These are phyloP conservation scores for Prolemur simus DNA, from an alignment of 2,113 vertebrate species.

Conservation along the genomic window DNA sequence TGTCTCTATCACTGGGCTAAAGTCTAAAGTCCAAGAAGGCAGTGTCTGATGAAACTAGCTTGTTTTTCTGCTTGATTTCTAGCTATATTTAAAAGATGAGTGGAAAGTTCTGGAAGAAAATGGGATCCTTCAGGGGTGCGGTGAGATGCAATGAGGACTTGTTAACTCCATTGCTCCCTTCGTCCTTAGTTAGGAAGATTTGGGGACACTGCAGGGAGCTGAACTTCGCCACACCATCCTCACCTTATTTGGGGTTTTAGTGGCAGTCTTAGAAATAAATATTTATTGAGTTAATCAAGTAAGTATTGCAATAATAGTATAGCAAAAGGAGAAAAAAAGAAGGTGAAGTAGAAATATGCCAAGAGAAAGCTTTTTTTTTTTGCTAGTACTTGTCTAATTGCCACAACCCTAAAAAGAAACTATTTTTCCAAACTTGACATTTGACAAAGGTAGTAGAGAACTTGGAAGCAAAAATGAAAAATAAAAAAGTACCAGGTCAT, in stretches of 20 bases:
- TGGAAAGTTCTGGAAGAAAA: neutral
- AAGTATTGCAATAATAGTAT: neutral
- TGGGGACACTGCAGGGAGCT: neutral
- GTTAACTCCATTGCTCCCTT: neutral
- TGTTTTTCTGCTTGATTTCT: neutral
- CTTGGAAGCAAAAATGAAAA: slow-evolving; percentile 41
- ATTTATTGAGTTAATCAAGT: neutral
- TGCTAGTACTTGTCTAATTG: neutral
- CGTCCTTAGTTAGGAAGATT: neutral
- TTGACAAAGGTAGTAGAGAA: slow-evolving; percentile 33
- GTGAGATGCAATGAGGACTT: neutral
- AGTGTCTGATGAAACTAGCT: neutral
- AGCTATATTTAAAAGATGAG: neutral
- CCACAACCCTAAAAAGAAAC: neutral
- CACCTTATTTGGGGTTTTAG: neutral
- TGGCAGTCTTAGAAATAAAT: neutral
- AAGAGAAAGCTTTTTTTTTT: neutral
- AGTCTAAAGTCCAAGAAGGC: neutral
- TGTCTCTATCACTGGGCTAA: neutral
- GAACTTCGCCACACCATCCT: neutral
- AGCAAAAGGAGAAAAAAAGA: neutral
- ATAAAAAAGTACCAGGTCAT: slow-evolving; percentile 13
- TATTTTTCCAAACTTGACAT: slow-evolving; percentile 28
- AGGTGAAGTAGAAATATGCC: neutral
- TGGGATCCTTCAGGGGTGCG: neutral